Percentiles rank a stretch among this genome's conserved stretches.
Evolutionary conservation across 1,140 invertebrate species (phyloP).

Genomic region (Temnothorax longispinosus): DNA sequence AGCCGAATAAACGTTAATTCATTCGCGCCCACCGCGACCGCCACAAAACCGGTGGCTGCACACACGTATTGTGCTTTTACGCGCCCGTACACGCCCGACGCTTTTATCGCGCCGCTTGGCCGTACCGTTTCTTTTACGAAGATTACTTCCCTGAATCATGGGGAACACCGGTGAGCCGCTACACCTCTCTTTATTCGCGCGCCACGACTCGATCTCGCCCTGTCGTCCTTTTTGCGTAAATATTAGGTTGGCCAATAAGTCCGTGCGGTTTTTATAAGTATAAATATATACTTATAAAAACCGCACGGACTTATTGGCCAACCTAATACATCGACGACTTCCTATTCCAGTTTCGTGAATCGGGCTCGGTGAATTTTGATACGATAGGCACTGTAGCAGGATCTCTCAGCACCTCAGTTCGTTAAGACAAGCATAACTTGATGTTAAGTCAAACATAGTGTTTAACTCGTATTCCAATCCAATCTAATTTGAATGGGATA

Average conservation of each 20-base stretch:
- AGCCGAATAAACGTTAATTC: slow-evolving; percentile 73
- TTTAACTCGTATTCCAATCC: neutral
- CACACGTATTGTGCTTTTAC: slow-evolving; percentile 41
- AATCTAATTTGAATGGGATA: neutral
- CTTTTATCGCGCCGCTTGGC: slow-evolving; percentile 45
- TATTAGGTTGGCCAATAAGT: too few relatives aligned
- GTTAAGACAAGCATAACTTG: neutral
- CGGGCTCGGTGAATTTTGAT: slow-evolving; percentile 23
- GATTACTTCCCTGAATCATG: slow-evolving; percentile 49
- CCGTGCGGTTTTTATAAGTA: too few relatives aligned
- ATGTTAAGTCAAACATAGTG: too few relatives aligned
- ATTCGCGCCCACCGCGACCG: slow-evolving; percentile 47
- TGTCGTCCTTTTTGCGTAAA: neutral
- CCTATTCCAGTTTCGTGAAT: slow-evolving; percentile 24
- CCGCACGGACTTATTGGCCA: too few relatives aligned
- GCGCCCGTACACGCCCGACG: neutral
- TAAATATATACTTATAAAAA: too few relatives aligned
- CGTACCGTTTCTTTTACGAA: slow-evolving; percentile 57
- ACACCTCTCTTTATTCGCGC: slow-evolving; percentile 21
- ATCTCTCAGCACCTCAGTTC: neutral
- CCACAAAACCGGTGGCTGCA: slow-evolving; percentile 9
- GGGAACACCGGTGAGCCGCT: neutral
- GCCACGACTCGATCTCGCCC: slow-evolving; percentile 2
- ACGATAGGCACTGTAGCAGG: slow-evolving; percentile 7
- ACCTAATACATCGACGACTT: slow-evolving; percentile 5